Conservation (phyloP, 2,113 vertebrate species). For the Bettongia penicillata region DNA sequence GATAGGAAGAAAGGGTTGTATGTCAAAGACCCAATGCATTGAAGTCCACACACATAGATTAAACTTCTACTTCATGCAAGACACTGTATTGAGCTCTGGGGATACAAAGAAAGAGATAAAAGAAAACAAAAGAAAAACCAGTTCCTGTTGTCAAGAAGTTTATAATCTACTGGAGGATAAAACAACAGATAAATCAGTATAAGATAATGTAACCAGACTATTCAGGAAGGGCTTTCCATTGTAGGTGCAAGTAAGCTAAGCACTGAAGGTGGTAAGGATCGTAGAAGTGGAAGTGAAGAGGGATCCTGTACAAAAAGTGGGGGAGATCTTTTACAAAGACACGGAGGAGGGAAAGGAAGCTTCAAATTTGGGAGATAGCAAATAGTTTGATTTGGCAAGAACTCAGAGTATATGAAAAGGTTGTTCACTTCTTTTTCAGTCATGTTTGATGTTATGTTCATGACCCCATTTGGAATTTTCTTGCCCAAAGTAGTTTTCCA, state of each 20-base stretch:
- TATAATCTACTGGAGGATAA: not conserved
- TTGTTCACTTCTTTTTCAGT: not conserved
- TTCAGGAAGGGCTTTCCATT: not conserved
- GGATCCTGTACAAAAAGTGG: not conserved
- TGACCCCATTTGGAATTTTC: not conserved
- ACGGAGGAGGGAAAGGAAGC: not conserved
- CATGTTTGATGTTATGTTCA: not conserved
- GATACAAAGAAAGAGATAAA: not conserved
- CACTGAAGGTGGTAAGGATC: not conserved
- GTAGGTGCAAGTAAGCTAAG: not conserved
- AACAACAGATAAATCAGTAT: not conserved
- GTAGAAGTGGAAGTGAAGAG: not conserved
- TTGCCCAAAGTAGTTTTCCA: not conserved
- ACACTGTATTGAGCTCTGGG: not conserved
- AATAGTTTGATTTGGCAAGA: not conserved
- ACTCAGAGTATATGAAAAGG: not conserved
- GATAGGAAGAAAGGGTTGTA: not conserved
- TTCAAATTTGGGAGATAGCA: not conserved
- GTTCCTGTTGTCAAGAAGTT: not conserved
- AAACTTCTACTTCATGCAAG: not conserved
- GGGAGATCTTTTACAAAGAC: not conserved
- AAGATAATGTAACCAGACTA: not conserved
- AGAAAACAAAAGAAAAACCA: not conserved
- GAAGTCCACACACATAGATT: not conserved
- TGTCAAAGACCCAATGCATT: not conserved